Base-by-base conservation (phyloP, 2,113 vertebrate genomes). In the Aegithalos caudatus region DNA sequence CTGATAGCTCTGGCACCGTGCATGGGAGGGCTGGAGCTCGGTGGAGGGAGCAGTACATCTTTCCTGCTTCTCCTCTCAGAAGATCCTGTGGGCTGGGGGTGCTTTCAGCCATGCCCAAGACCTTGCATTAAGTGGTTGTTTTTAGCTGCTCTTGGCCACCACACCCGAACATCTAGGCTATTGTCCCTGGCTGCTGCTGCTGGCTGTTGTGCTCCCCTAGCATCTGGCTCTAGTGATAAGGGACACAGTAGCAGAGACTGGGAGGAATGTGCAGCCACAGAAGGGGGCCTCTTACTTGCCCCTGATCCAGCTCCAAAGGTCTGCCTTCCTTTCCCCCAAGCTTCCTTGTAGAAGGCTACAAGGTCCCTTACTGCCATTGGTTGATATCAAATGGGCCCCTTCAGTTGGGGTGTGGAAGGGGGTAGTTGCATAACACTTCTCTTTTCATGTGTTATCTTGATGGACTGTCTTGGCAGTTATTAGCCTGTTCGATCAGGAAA, bases 211-310 rank as follows among this genome's bases (percentile, higher is more conserved):
- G 50, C 33, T 71, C 60, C 31, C 44, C 12, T 6, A 9, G 31
- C 92, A 74, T 94, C 85, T 96, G 92, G 82, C 64, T n/a, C 17
- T 33, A 25, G 35, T 94, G 96, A 97, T 94, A 95, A 96, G 91
- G 80, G 35, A 5, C 31, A 12, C 7, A 20, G 37, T 2, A 48
- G 66, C 6, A 3, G 74, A 76, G 76, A 76, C 8, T 62, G 69
- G 25, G 58, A 83, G 48, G 38, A 91, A 47, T 5, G 9, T 64
- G 25, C 20, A 67, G 74, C 56, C 31, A 31, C 50, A 31, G 69
- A 86, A 66, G 6, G 57, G 37, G 47, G 58, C 70, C 90, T 92
- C 80, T 65, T 74, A 11, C 28, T 81, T 58, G 23, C 45, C 60
- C 9, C 21, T 16, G 8, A 31, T 72, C 35, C 50, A 29, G 31